A percentile compares a stretch with the other conserved stretches of the same genome.
Evolutionary conservation across 30 jellyfish, hydroid and myxozoan genomes (phyloP).

Genomic region (Sanderia malayensis): DNA sequence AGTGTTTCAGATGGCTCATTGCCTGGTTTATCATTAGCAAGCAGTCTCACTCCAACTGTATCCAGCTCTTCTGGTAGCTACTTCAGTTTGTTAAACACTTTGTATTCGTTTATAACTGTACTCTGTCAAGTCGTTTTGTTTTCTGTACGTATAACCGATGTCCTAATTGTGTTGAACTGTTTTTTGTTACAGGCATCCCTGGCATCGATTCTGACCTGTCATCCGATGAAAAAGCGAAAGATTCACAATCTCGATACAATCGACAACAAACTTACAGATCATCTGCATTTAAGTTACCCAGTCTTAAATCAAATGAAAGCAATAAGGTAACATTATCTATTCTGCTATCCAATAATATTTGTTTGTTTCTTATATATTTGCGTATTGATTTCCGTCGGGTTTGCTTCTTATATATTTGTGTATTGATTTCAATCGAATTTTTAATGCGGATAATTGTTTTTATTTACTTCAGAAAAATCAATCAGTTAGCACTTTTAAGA

Average conservation of each 20-base stretch:
- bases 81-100: too few relatives aligned
- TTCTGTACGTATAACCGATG: too few relatives aligned
- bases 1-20: conserved; percentile 28
- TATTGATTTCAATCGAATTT: too few relatives aligned
- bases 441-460: background rate
- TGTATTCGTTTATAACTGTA: too few relatives aligned
- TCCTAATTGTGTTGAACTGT: too few relatives aligned
- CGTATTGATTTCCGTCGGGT: too few relatives aligned
- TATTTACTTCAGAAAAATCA: background rate
- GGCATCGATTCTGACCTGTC: conserved; percentile 59
- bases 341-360: too few relatives aligned
- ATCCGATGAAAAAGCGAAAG: conserved; percentile 39
- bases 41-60: conserved; percentile 19
- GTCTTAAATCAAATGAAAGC: background rate
- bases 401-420: too few relatives aligned
- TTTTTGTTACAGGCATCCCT: conserved; percentile 69
- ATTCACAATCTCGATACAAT: conserved; percentile 29
- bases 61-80: conserved; percentile 40
- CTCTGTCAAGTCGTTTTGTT: too few relatives aligned
- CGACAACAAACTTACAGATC: conserved; percentile 39
- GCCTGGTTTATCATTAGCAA: conserved; percentile 60
- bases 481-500: conserved; percentile 6
- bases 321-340: background rate
- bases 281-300: conserved; percentile 54
- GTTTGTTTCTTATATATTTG: too few relatives aligned